Base-by-base conservation (phyloP, 2,888 invertebrate genomes). In the Trichopria drosophilae region DNA sequence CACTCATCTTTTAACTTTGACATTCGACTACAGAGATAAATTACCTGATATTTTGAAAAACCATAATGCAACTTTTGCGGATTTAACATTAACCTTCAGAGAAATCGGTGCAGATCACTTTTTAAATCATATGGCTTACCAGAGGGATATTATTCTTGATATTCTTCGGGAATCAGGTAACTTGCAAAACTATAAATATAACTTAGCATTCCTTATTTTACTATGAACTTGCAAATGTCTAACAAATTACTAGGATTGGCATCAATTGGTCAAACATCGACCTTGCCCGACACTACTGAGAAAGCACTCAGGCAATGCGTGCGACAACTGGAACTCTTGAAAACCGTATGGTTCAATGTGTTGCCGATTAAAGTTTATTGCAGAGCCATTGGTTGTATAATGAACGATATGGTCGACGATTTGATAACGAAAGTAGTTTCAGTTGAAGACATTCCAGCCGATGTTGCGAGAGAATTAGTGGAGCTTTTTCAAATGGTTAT, bases 261-360 rank as follows among this genome's bases (percentile, higher is more conserved):
- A 3, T 68, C 66, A 10, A 62, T 79, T 26, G 76, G 75, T n/a
- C 75, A 78, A 55, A 69, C 80, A 24, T 79, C 84, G 35, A 81
- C 81, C 51, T 69, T 87, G 36, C 78, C 83, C n/a, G 77, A 79
- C 1, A 80, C 79, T 43, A 83, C 84, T 0, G 84, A 90, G 68
- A 84, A 86, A 61, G 81, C 85, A n/a, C 75, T 95, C 23, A 81
- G 90, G 6, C 93, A 93, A 73, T 90, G 92, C 65, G 77, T 93
- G 40, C 80, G 92, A 35, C 93, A 93, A 71, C 78, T 94, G 61
- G 87, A 90, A 64, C 79, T 92, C 45, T 76, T 96, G 10, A 87
- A 88, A 76, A 89, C 88, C 53, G 90, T 94, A 6, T 96, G 95
- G 95, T 81, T 85, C 52, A 87, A 87, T 62, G 88, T 95, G 6